Evolutionary conservation across 2,888 invertebrate genomes (phyloP), one percentile per base, ranked within the genome.

Genomic region (Drosophila longiperda): DNA sequence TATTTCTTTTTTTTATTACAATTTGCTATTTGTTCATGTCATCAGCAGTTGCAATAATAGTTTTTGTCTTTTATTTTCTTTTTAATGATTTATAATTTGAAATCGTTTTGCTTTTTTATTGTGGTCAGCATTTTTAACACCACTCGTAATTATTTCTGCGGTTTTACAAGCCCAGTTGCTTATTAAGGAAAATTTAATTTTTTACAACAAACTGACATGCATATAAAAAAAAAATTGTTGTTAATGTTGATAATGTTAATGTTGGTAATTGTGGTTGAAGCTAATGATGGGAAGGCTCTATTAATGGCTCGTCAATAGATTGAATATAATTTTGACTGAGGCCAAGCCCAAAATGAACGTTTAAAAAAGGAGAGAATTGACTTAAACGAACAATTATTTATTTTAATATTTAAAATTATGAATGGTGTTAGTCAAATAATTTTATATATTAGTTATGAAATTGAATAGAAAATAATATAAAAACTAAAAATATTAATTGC

Each of bases 1-100:
- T 12, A 5, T 69, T 55, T 32, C 17, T 11, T 11, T 11, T 69
- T 83, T 83, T 89, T 81, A 83, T 89, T 81, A 81, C 78, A 68
- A 75, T 81, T 87, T 64, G 82, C 84, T 63, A 89, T 85, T 89
- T 87, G 73, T 87, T 80, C 73, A 68, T 89, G 82, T 77, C 80
- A 74, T 71, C 73, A 71, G 60, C 73, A 73, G 66, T 70, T 72
- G 69, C 65, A 71, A 54, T 63, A 65, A 82, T 66, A 65, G 58
- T 73, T 83, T 72, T 61, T 62, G 59, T 66, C 55, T 79, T 76
- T 80, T 73, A 67, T 76, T 72, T 62, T 65, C 54, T 54, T 53
- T 68, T 66, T 60, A 79, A 79, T 75, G 84, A 79, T 85, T 89
- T 87, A 89, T 89, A 17, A 65, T 32, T 57, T 64, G 40, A 83